Base-by-base conservation (phyloP, 2,113 vertebrate species). In the Nyctibius bracteatus region DNA sequence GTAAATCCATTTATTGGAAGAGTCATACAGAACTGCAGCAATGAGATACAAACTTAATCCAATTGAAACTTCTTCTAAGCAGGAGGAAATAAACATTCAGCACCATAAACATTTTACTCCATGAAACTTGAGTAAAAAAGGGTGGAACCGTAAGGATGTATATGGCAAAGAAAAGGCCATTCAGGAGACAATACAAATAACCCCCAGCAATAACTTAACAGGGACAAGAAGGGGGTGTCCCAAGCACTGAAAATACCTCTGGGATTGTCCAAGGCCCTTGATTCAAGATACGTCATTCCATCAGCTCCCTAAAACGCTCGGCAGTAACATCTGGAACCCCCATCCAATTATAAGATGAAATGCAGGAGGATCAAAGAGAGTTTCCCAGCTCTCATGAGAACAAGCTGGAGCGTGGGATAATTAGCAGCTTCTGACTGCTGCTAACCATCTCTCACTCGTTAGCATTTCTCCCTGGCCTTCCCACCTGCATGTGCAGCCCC, bases 331-430 rank as follows among this genome's bases (percentile, higher is more conserved):
- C 86, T 86, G 93, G 93, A 94, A 59, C 14, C 88, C 58, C 80
- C 51, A 41, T 52, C 63, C 92, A 74, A 68, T 95, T 93, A 96
- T 6, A 52, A 93, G 85, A 74, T 77, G 67, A 86, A 89, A 86
- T 59, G 61, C 81, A 74, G 75, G 90, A 90, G 75, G 93, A 97
- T 96, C 93, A 96, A 95, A 96, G 93, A 59, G 75, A 75, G 88
- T n/a, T 90, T 86, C 79, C 82, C n/a, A 61, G 55, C 79, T 88
- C 91, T 68, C 80, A 51, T 9, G 81, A 95, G 93, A 95, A 78
- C 67, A 71, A 86, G 93, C 82, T 58, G 75, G 54, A 93, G 71
- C 35, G 21, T 78, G 96, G 92, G 92, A 86, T 96, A 92, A 96
- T 96, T 39, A 93, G 90, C 85, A 88, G 94, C 79, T 71, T 55